Percentiles rank a stretch among this genome's conserved stretches.
These are phyloP conservation scores for Harpalus rufipes DNA, from an alignment of 2,888 invertebrate genomes.

Conservation along the genomic window DNA sequence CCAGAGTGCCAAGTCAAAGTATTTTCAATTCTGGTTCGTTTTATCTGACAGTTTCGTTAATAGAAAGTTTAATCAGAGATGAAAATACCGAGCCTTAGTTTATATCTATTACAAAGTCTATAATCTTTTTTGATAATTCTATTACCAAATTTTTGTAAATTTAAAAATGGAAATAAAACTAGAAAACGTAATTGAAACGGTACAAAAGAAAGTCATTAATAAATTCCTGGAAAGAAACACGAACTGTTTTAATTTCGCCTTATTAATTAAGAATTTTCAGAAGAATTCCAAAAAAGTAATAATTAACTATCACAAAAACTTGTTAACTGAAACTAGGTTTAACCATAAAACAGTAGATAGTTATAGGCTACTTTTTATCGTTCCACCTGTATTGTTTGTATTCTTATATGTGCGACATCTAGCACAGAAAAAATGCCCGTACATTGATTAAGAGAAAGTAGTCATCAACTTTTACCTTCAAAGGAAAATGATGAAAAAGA, in stretches of 20 bases:
- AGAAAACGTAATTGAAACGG: background rate
- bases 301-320: constrained; percentile 1
- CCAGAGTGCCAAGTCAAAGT: too few relatives aligned
- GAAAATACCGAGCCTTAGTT: too few relatives aligned
- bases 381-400: background rate
- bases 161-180: background rate
- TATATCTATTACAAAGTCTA: too few relatives aligned
- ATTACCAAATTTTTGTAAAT: too few relatives aligned
- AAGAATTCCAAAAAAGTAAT: constrained; percentile 2
- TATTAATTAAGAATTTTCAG: background rate
- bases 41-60: too few relatives aligned
- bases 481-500: constrained; percentile 43
- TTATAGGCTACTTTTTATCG: background rate
- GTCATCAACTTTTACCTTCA: constrained; percentile 29
- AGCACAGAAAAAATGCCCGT: constrained; percentile 9
- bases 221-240: background rate
- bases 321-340: background rate
- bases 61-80: too few relatives aligned
- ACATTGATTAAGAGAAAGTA: constrained; percentile 34
- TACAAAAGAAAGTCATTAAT: background rate
- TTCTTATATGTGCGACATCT: background rate
- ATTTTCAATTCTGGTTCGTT: too few relatives aligned
- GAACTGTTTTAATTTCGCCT: background rate
- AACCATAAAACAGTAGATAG: constrained; percentile 20
- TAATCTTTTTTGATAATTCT: too few relatives aligned